These are phyloP conservation scores for Chloroceryle amazona DNA, from an alignment of 2,797 vertebrate species.

Conservation along the genomic window DNA sequence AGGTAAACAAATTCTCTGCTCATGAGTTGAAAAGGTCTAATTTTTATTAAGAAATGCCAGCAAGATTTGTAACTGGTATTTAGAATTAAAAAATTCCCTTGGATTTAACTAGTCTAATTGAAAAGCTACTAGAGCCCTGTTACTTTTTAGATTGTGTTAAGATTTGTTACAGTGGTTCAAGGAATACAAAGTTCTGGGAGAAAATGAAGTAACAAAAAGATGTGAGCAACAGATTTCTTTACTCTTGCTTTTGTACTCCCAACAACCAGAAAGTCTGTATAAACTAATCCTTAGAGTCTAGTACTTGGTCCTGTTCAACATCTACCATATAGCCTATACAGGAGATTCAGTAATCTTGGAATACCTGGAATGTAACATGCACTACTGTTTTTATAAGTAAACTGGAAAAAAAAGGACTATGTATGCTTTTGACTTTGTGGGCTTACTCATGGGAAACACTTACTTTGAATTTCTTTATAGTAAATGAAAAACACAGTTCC, in stretches of 20 bases:
- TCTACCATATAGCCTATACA: neutral
- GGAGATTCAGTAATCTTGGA: neutral
- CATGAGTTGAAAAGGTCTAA: neutral
- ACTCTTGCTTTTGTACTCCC: neutral
- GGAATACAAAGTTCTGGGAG: neutral
- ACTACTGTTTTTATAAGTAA: neutral
- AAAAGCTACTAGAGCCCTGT: neutral
- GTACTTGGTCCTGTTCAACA: neutral
- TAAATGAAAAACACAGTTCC: neutral
- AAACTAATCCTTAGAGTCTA: neutral
- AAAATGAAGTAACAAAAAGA: neutral
- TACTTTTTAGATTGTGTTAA: neutral
- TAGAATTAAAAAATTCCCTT: neutral
- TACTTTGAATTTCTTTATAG: neutral
- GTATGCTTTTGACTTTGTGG: neutral
- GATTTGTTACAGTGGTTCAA: neutral
- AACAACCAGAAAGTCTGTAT: neutral
- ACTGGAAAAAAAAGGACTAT: neutral
- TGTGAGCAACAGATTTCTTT: neutral
- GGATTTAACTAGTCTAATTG: neutral
- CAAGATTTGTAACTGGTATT: neutral
- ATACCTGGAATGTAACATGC: accelerated
- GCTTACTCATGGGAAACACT: neutral
- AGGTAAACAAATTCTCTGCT: neutral
- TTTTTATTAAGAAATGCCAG: neutral